Evolutionary conservation across 2,888 invertebrate species (phyloP).

Genomic region (Hecatera dysodea): DNA sequence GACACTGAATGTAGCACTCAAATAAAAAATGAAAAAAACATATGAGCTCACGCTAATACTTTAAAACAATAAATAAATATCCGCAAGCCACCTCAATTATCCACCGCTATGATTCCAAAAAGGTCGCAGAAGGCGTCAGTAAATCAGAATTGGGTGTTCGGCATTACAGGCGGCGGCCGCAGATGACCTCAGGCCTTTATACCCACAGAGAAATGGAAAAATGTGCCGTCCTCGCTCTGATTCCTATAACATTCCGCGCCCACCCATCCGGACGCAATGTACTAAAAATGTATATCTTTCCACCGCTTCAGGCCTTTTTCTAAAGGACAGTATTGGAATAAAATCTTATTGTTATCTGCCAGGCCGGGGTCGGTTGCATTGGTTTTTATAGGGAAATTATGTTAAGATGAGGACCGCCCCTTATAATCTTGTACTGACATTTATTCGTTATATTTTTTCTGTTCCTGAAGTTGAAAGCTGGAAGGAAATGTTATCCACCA

Average conservation of each 20-base stretch:
- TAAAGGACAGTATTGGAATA: constrained; percentile 58
- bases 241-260: constrained; percentile 61
- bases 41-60: no score
- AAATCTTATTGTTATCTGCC: constrained; percentile 60
- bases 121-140: constrained; percentile 55
- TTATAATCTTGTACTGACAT: constrained; percentile 28
- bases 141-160: constrained; percentile 61
- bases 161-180: constrained; percentile 48
- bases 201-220: constrained; percentile 52
- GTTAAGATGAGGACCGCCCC: constrained; percentile 28
- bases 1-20: neutral
- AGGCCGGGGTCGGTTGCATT: constrained; percentile 35
- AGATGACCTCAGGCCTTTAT: constrained; percentile 61
- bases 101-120: constrained; percentile 34
- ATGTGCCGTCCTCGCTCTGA: constrained; percentile 49
- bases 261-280: constrained; percentile 38
- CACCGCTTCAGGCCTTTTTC: constrained; percentile 24
- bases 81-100: neutral
- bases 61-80: neutral
- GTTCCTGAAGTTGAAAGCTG: constrained; percentile 6
- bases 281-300: constrained; percentile 41
- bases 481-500: constrained; percentile 3
- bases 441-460: constrained; percentile 28
- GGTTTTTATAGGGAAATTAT: constrained; percentile 50
- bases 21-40: neutral